A percentile compares a stretch with the other conserved stretches of the same genome.
Conservation (phyloP, 2,888 invertebrate genomes). For the Eupithecia tripunctaria region DNA sequence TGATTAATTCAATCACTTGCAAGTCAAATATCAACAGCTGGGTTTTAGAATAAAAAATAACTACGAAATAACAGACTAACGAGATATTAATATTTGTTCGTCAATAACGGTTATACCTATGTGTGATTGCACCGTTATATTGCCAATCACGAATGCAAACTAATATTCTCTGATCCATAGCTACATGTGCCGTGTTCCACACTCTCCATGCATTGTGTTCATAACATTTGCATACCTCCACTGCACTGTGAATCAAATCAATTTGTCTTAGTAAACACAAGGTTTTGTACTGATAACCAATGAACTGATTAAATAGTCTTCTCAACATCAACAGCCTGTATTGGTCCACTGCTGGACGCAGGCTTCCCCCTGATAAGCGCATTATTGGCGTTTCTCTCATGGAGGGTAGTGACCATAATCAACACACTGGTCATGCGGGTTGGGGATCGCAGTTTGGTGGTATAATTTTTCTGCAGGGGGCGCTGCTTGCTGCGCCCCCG, state of each 20-base stretch:
- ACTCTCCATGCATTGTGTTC: conserved; percentile 5
- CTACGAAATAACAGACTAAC: background rate
- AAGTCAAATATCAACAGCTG: background rate
- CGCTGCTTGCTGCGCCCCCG: too few relatives aligned
- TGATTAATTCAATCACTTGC: background rate
- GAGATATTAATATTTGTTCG: background rate
- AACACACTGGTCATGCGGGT: too few relatives aligned
- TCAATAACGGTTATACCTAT: background rate
- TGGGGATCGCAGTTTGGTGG: too few relatives aligned
- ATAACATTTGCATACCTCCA: conserved; percentile 1
- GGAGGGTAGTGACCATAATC: too few relatives aligned
- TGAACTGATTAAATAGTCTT: background rate
- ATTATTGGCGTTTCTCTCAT: too few relatives aligned
- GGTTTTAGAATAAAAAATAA: background rate
- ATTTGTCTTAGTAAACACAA: background rate
- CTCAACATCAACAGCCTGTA: too few relatives aligned
- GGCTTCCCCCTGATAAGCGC: too few relatives aligned
- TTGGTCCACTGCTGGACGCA: too few relatives aligned
- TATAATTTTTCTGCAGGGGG: too few relatives aligned
- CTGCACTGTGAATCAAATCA: background rate
- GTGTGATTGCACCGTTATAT: background rate
- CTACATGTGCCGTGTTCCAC: background rate
- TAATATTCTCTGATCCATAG: conserved; percentile 11
- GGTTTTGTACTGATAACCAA: background rate
- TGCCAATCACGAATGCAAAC: conserved; percentile 12